Conservation (phyloP, 2,113 vertebrate species). For the Protobothrops flavoviridis region DNA sequence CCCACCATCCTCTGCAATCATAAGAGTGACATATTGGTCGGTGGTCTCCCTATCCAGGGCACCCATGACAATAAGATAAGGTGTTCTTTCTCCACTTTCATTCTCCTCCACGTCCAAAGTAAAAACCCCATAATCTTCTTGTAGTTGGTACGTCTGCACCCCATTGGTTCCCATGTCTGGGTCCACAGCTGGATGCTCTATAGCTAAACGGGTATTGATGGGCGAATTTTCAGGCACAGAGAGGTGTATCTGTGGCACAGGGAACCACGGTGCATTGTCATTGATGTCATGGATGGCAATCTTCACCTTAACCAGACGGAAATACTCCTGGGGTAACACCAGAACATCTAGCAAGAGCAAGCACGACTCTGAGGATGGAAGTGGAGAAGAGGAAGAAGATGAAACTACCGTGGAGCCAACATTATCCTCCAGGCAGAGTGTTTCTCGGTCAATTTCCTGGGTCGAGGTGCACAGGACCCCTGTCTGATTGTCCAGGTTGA, state of each 20-base stretch:
- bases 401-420: constrained; percentile 29
- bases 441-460: constrained; percentile 88
- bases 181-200: constrained; percentile 91
- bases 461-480: constrained; percentile 89
- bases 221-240: constrained; percentile 89
- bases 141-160: constrained; percentile 92
- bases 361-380: constrained; percentile 71
- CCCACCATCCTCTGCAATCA: constrained; percentile 92
- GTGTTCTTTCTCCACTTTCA: constrained; percentile 90
- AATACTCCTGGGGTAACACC: constrained; percentile 92
- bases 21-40: constrained; percentile 87
- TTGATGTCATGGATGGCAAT: constrained; percentile 90
- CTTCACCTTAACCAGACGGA: constrained; percentile 92
- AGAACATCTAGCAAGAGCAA: constrained; percentile 88
- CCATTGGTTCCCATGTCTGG: constrained; percentile 83
- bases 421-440: constrained; percentile 75
- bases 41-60: constrained; percentile 85
- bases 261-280: constrained; percentile 89
- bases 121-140: constrained; percentile 88
- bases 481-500: constrained; percentile 84
- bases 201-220: constrained; percentile 84
- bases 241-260: constrained; percentile 80
- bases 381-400: constrained; percentile 51
- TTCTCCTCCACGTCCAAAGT: constrained; percentile 95
- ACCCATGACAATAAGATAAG: constrained; percentile 90